These are phyloP conservation scores for Rhyacophila brunnea DNA, from an alignment of 1,140 invertebrate species.

Conservation along the genomic window DNA sequence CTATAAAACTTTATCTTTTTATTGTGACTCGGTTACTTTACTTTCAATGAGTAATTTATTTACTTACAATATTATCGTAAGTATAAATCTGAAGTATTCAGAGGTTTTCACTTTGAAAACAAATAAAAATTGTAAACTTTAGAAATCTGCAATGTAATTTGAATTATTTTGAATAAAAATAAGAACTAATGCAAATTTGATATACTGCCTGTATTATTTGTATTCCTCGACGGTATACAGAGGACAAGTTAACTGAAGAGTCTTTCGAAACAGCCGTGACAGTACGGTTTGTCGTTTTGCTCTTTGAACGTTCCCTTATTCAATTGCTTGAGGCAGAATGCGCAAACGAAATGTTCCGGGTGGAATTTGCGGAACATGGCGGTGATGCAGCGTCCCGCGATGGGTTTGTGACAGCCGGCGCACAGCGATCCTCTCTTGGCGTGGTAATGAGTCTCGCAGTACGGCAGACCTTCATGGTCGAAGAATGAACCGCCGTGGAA, in stretches of 20 bases:
- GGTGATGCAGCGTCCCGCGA: constrained; percentile 95
- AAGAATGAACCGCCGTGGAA: constrained; percentile 94
- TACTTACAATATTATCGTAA: too few species aligned
- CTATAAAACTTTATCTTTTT: too few species aligned
- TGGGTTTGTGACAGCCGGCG: constrained; percentile 96
- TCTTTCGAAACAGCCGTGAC: constrained; percentile 96
- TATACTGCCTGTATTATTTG: too few species aligned
- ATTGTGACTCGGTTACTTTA: too few species aligned
- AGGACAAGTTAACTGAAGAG: constrained; percentile 84
- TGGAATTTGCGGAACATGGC: constrained; percentile 99
- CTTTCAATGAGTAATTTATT: too few species aligned
- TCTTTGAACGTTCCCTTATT: constrained; percentile 99
- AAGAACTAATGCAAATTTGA: too few species aligned
- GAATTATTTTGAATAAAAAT: too few species aligned
- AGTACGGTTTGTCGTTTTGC: constrained; percentile 97
- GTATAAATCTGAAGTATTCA: too few species aligned
- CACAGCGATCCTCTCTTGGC: constrained; percentile 94
- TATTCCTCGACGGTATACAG: too few species aligned
- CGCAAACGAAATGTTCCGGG: constrained; percentile 98
- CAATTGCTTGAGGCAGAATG: constrained; percentile 94
- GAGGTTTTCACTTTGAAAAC: too few species aligned
- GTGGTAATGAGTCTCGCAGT: constrained; percentile 98
- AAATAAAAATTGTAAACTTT: too few species aligned
- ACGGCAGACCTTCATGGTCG: constrained; percentile 93
- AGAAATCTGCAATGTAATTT: too few species aligned